Percentiles rank a stretch among this genome's conserved stretches.
Evolutionary conservation across 2,888 invertebrate genomes (phyloP).

Genomic region (Drosophila borborema): DNA sequence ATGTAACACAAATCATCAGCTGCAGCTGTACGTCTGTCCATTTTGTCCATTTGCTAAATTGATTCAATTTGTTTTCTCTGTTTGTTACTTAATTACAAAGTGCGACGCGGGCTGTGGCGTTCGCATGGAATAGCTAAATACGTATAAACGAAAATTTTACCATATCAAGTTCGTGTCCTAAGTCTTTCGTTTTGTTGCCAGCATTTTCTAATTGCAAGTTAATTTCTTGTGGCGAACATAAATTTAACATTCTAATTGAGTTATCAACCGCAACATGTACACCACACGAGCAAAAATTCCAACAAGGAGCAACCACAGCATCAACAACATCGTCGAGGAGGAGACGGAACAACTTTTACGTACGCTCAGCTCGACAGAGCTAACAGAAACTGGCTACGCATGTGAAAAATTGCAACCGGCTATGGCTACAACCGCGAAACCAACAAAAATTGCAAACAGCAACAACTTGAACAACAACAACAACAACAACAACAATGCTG

Average conservation of each 20-base stretch:
- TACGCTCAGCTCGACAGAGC: constrained; percentile 38
- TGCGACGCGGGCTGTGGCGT: neutral
- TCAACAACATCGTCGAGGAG: constrained; percentile 15
- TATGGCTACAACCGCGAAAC: constrained; percentile 53
- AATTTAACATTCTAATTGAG: constrained; percentile 83
- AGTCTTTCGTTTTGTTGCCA: constrained; percentile 66
- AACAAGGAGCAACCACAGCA: constrained; percentile 54
- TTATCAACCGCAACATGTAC: constrained; percentile 82
- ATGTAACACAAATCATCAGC: constrained; percentile 56
- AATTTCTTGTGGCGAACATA: constrained; percentile 82
- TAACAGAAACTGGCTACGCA: constrained; percentile 75
- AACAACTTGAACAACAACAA: constrained; percentile 42
- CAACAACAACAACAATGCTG: constrained; percentile 38
- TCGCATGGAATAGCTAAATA: neutral
- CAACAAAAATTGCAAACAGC: constrained; percentile 46
- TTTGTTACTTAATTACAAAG: constrained; percentile 51
- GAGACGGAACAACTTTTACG: constrained; percentile 73
- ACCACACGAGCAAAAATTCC: constrained; percentile 56
- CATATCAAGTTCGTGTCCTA: constrained; percentile 70
- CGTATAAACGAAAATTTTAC: constrained; percentile 14
- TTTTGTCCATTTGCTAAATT: constrained; percentile 67
- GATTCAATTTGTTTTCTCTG: constrained; percentile 68
- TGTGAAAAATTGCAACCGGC: constrained; percentile 77
- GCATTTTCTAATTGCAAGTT: constrained; percentile 82
- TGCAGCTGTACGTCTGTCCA: constrained; percentile 20